A percentile compares a stretch with the other conserved stretches of the same genome.
phyloP scores from a whole-genome alignment of 2,888 invertebrate species.

The Tiphia femorata region DNA sequence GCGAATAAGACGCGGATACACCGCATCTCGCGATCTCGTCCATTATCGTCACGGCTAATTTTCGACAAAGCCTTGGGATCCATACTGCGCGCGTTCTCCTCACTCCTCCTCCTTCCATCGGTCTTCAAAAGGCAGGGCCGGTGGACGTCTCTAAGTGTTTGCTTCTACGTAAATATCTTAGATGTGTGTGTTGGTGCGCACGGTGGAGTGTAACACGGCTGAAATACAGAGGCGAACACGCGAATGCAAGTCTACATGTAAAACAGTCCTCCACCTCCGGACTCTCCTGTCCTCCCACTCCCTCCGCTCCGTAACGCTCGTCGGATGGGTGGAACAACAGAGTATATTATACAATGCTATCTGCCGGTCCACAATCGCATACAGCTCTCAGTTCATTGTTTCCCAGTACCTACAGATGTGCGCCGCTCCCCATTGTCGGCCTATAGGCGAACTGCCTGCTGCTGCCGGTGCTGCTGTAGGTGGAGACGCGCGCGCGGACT shows the following conservation, averaged over 20 bases:
- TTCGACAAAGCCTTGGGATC: slow-evolving; percentile 48
- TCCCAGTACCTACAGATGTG: slow-evolving; percentile 64
- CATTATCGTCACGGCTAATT: slow-evolving; percentile 58
- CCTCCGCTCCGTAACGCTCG: no score
- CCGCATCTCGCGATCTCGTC: slow-evolving; percentile 38
- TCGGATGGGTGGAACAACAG: slow-evolving; percentile 57
- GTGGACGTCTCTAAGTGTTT: background rate
- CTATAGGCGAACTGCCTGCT: slow-evolving; percentile 49
- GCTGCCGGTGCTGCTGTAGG: slow-evolving; percentile 5
- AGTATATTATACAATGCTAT: slow-evolving; percentile 67
- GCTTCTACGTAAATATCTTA: no score
- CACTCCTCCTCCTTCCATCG: slow-evolving; percentile 28
- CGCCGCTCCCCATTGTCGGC: slow-evolving; percentile 57
- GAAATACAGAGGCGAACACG: no score
- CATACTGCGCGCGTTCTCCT: slow-evolving; percentile 41
- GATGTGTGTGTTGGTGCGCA: no score
- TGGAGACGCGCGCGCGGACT: slow-evolving; percentile 13
- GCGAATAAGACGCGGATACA: slow-evolving; percentile 4
- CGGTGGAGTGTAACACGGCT: no score
- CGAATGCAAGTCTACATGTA: no score
- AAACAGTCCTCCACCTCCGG: slow-evolving; percentile 17
- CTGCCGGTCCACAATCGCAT: slow-evolving; percentile 65
- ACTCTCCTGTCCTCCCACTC: no score
- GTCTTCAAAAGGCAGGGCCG: slow-evolving; percentile 28
- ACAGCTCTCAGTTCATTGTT: slow-evolving; percentile 65